Evolutionary conservation across 2,888 invertebrate genomes (phyloP).

Genomic region (Julus scandinavius): DNA sequence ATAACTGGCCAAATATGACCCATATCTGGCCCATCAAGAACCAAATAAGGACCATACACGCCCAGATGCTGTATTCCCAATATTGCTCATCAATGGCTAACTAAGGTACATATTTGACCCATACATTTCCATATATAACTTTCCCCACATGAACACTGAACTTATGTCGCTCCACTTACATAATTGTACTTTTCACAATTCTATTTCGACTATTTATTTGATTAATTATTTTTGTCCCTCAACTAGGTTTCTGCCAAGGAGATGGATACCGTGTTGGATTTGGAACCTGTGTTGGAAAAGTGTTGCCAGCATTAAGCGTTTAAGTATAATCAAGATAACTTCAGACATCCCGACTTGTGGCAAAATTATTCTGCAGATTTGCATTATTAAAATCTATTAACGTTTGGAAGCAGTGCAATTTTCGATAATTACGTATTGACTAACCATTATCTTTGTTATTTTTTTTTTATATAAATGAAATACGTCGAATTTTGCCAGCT

Average conservation of each 20-base stretch:
- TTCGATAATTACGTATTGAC: constrained; percentile 24
- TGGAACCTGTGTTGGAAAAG: constrained; percentile 87
- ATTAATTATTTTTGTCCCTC: not conserved
- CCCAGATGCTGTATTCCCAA: too few species aligned
- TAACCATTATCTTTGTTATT: constrained; percentile 16
- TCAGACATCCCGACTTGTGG: not conserved
- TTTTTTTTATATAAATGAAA: not conserved
- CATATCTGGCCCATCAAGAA: too few species aligned
- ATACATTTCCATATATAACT: too few species aligned
- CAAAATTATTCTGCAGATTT: not conserved
- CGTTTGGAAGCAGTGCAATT: not conserved
- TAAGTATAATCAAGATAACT: not conserved
- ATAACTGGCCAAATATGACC: too few species aligned
- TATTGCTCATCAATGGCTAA: too few species aligned
- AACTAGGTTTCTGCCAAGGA: constrained; percentile 80
- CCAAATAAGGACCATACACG: too few species aligned
- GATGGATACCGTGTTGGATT: constrained; percentile 89
- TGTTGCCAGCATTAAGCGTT: constrained; percentile 73
- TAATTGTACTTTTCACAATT: too few species aligned
- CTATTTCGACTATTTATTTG: too few species aligned
- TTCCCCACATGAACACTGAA: too few species aligned
- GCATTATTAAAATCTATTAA: constrained; percentile 23
- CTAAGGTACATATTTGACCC: too few species aligned
- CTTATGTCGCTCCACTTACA: too few species aligned
- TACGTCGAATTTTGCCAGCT: not conserved